Conservation (phyloP, 2,888 invertebrate species). For the Biston betularia region DNA sequence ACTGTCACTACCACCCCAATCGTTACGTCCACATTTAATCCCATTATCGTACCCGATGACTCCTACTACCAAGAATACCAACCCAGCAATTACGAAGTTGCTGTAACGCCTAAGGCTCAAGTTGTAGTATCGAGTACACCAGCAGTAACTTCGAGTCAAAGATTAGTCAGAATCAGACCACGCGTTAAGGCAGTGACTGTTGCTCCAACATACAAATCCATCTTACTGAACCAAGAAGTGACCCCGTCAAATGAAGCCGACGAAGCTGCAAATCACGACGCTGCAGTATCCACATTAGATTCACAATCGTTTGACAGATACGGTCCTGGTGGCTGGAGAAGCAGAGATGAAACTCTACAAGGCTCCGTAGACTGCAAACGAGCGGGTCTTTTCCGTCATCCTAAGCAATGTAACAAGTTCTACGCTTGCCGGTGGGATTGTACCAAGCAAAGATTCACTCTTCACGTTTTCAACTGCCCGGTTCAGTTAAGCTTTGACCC, state of each 20-base stretch:
- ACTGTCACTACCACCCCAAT: slow-evolving; percentile 64
- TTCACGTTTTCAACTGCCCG: slow-evolving; percentile 92
- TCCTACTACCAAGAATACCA: slow-evolving; percentile 79
- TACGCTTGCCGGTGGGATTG: slow-evolving; percentile 94
- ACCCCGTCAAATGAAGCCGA: slow-evolving; percentile 56
- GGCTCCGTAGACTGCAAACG: slow-evolving; percentile 87
- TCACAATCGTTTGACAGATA: slow-evolving; percentile 86
- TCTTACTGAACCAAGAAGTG: slow-evolving; percentile 71
- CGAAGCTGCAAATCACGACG: slow-evolving; percentile 49
- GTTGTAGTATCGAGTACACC: slow-evolving; percentile 69
- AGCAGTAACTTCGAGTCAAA: slow-evolving; percentile 65
- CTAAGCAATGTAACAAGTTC: slow-evolving; percentile 93
- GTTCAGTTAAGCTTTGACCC: slow-evolving; percentile 92
- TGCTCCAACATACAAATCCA: slow-evolving; percentile 77
- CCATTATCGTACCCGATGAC: slow-evolving; percentile 82
- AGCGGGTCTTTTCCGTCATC: slow-evolving; percentile 89
- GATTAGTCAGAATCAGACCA: slow-evolving; percentile 65
- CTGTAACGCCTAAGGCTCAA: slow-evolving; percentile 62
- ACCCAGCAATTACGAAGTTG: slow-evolving; percentile 60
- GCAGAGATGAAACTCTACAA: slow-evolving; percentile 86
- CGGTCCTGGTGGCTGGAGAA: slow-evolving; percentile 87
- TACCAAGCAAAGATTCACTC: slow-evolving; percentile 90
- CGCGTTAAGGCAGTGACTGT: slow-evolving; percentile 72
- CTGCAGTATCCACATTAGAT: slow-evolving; percentile 55
- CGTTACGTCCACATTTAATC: slow-evolving; percentile 75